Conservation (phyloP, 2,888 invertebrate species). For the Augochlorella aurata region DNA sequence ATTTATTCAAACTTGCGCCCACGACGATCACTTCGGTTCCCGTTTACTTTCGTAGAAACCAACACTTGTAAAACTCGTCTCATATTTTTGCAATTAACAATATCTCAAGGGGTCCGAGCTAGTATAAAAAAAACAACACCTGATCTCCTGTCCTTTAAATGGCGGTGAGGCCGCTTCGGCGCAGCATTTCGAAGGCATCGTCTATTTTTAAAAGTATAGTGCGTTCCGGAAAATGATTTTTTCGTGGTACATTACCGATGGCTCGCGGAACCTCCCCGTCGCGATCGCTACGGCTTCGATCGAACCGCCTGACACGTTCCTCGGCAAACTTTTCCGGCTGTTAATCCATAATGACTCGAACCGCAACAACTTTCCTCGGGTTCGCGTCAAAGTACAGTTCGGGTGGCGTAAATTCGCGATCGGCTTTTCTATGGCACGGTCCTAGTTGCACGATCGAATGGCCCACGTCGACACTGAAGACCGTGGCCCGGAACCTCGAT, state of each 20-base stretch:
- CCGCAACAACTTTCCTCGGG: neutral
- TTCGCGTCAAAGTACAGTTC: neutral
- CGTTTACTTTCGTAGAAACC: too few species aligned
- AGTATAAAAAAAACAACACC: too few species aligned
- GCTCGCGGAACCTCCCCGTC: neutral
- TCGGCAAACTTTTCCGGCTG: neutral
- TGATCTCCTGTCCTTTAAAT: too few species aligned
- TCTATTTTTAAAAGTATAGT: too few species aligned
- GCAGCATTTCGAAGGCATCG: too few species aligned
- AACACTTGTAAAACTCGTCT: too few species aligned
- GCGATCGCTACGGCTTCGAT: neutral
- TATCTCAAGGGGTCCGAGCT: too few species aligned
- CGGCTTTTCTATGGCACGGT: neutral
- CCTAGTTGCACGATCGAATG: neutral
- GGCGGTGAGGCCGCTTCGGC: too few species aligned
- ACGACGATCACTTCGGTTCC: too few species aligned
- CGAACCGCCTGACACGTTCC: neutral
- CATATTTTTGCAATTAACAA: too few species aligned
- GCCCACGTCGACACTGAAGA: neutral
- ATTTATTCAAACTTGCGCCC: neutral
- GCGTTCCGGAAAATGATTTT: neutral
- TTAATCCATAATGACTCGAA: slow-evolving; percentile 20
- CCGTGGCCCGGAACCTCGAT: neutral
- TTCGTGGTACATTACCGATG: neutral
- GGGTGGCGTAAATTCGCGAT: neutral